phyloP scores from a whole-genome alignment of 2,888 invertebrate species.

The Tipula helvola region DNA sequence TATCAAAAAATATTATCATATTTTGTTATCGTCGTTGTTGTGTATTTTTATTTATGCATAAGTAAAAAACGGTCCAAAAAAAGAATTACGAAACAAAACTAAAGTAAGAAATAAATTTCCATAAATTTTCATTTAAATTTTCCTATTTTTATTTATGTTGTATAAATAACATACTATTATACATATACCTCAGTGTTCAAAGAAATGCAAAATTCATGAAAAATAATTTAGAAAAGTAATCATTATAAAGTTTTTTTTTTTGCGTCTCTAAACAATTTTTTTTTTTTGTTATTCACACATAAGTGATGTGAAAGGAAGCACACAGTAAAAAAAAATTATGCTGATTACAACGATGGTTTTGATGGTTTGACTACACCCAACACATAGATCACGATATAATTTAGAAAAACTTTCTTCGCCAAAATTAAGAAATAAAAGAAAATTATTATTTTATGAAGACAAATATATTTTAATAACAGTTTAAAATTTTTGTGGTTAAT shows the following conservation, averaged over 20 bases:
- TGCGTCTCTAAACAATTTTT: background rate
- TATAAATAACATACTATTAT: background rate
- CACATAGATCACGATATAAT: background rate
- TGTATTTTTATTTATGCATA: background rate
- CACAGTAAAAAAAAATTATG: background rate
- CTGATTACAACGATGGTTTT: background rate
- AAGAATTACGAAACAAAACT: background rate
- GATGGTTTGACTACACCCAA: background rate
- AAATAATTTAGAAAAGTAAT: background rate
- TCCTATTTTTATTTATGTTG: background rate
- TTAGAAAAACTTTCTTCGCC: background rate
- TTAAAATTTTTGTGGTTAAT: too few relatives aligned
- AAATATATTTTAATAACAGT: background rate
- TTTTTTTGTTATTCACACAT: background rate
- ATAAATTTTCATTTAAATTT: background rate
- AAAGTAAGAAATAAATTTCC: background rate
- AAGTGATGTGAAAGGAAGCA: background rate
- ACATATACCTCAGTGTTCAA: background rate
- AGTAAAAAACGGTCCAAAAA: background rate
- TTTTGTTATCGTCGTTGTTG: background rate
- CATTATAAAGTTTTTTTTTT: background rate
- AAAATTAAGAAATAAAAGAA: background rate
- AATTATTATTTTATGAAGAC: background rate
- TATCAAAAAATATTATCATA: background rate
- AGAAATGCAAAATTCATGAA: background rate